Conservation (phyloP, 2,888 invertebrate genomes). For the Sesamia inferens region DNA sequence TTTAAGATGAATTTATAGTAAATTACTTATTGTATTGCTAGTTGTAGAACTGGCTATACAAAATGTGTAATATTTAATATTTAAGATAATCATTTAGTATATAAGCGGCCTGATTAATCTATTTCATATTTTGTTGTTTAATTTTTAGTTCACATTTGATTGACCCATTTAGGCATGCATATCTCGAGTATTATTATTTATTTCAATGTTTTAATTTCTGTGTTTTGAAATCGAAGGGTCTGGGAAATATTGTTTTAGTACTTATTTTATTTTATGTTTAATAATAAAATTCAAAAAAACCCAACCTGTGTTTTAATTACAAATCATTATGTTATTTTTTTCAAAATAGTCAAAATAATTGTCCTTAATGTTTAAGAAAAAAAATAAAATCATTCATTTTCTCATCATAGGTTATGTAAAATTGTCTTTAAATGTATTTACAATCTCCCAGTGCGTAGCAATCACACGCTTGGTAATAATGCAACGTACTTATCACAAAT, state of each 20-base stretch:
- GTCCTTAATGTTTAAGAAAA: slow-evolving; percentile 3
- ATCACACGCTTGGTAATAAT: neutral
- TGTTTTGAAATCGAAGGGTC: neutral
- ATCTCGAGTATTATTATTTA: slow-evolving; percentile 3
- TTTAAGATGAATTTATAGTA: neutral
- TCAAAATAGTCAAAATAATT: neutral
- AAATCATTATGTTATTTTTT: neutral
- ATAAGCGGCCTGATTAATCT: neutral
- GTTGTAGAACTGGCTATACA: neutral
- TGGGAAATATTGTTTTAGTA: too few species aligned
- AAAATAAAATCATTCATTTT: neutral
- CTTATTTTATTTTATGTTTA: neutral
- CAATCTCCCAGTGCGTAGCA: neutral
- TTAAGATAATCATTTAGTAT: too few species aligned
- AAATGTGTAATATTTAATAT: neutral
- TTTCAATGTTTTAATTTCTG: neutral
- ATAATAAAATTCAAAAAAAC: slow-evolving; percentile 26
- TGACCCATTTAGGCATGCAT: neutral
- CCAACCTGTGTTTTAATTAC: slow-evolving; percentile 8
- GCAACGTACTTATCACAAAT: neutral
- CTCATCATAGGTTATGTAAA: neutral
- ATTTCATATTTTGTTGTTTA: neutral
- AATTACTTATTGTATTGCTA: neutral
- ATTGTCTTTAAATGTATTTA: neutral
- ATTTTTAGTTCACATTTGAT: too few species aligned